phyloP scores from a whole-genome alignment of 2,113 vertebrate genomes.

The Microcebus ravelobensis region DNA sequence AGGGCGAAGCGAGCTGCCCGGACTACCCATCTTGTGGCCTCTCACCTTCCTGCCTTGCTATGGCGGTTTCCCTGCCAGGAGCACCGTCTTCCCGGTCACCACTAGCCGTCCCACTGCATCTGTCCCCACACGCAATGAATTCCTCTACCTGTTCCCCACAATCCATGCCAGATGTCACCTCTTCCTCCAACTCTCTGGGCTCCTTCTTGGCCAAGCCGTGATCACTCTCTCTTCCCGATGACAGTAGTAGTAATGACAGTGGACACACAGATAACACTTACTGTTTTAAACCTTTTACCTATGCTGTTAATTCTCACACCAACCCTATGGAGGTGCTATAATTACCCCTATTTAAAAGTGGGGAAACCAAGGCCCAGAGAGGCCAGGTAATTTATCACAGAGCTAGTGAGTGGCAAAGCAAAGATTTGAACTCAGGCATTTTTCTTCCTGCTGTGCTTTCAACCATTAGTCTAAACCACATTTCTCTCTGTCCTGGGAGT shows the following conservation, averaged over 20 bases:
- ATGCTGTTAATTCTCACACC: not conserved
- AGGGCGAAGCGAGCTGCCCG: fast-evolving
- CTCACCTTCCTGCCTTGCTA: not conserved
- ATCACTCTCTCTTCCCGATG: not conserved
- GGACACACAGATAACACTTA: fast-evolving
- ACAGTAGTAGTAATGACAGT: not conserved
- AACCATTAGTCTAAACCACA: not conserved
- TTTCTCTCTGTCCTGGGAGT: not conserved
- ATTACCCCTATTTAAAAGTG: not conserved
- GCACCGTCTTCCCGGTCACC: not conserved
- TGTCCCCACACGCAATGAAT: no score
- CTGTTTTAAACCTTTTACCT: not conserved
- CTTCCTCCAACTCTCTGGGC: not conserved
- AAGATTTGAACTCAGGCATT: not conserved
- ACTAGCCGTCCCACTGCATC: not conserved
- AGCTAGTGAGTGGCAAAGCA: not conserved
- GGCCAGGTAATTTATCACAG: not conserved
- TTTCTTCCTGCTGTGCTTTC: not conserved
- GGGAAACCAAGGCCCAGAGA: not conserved
- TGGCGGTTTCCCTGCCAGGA: not conserved
- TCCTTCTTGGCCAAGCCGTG: not conserved
- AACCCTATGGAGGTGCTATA: not conserved
- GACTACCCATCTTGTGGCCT: fast-evolving
- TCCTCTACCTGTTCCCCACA: not conserved
- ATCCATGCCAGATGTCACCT: not conserved